A percentile compares a stretch with the other conserved stretches of the same genome.
Conservation (phyloP, 1,140 invertebrate genomes). For the Ceratoteleas bidentatus region DNA sequence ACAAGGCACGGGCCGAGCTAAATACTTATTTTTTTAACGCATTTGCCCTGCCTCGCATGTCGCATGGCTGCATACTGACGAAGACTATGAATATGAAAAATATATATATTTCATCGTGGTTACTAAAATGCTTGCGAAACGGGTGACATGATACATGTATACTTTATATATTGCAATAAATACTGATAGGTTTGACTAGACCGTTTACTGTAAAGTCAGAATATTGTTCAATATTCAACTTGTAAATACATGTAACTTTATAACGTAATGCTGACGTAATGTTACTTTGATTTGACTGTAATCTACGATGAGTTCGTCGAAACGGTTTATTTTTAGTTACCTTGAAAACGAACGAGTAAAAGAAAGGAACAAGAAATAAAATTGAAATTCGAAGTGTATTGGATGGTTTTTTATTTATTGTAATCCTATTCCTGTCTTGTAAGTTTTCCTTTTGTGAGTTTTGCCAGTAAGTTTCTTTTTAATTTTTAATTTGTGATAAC, state of each 20-base stretch:
- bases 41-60: slow-evolving; percentile 47
- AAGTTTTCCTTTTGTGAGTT: too few relatives aligned
- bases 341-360: slow-evolving; percentile 1
- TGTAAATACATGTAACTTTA: slow-evolving; percentile 61
- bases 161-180: slow-evolving; percentile 66
- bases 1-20: slow-evolving; percentile 34
- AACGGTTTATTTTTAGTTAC: slow-evolving; percentile 5
- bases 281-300: slow-evolving; percentile 4
- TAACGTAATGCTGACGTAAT: slow-evolving; percentile 17
- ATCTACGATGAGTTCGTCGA: background rate
- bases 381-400: slow-evolving; percentile 1
- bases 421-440: too few relatives aligned
- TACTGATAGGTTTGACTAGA: slow-evolving; percentile 62
- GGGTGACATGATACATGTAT: slow-evolving; percentile 63
- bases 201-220: slow-evolving; percentile 45
- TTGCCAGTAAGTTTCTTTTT: too few relatives aligned
- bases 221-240: slow-evolving; percentile 55
- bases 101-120: slow-evolving; percentile 55
- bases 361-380: slow-evolving; percentile 12
- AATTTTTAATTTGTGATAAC: too few relatives aligned
- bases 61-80: slow-evolving; percentile 40
- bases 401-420: background rate
- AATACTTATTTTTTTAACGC: slow-evolving; percentile 67
- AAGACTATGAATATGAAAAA: slow-evolving; percentile 52
- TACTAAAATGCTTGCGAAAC: slow-evolving; percentile 63